Conservation (phyloP, 1,140 invertebrate species). For the Lordiphosa mommai region DNA sequence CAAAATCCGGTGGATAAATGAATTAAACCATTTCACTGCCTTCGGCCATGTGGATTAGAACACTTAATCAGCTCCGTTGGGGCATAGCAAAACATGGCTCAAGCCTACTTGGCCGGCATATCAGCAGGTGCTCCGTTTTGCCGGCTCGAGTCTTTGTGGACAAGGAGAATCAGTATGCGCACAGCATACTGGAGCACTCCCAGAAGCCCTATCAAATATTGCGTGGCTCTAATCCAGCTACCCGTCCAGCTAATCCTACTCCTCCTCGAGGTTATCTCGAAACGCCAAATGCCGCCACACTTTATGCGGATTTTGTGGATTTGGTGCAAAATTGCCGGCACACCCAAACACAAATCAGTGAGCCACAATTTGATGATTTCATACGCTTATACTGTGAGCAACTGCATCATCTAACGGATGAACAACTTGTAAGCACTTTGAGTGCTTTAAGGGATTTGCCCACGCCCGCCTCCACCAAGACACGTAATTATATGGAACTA, state of each 20-base stretch:
- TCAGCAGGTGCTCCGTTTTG: constrained; percentile 4
- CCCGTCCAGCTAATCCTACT: background rate
- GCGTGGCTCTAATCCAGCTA: background rate
- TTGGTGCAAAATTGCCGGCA: constrained; percentile 70
- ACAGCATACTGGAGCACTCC: constrained; percentile 60
- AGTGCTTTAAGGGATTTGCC: constrained; percentile 73
- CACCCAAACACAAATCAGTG: constrained; percentile 52
- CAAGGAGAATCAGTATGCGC: constrained; percentile 71
- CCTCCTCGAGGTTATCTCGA: constrained; percentile 15
- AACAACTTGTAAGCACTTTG: constrained; percentile 78
- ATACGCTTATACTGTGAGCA: constrained; percentile 78
- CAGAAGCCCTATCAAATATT: constrained; percentile 65
- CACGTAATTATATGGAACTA: constrained; percentile 80
- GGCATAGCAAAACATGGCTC: background rate
- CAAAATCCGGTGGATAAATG: background rate
- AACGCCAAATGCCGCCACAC: constrained; percentile 20
- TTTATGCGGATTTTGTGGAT: constrained; percentile 72
- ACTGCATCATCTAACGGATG: constrained; percentile 78
- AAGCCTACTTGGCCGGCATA: constrained; percentile 4
- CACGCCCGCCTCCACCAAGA: constrained; percentile 47
- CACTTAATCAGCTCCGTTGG: constrained; percentile 13
- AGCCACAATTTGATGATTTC: constrained; percentile 76
- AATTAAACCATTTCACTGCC: background rate
- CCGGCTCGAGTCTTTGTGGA: constrained; percentile 44
- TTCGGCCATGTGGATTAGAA: constrained; percentile 16